phyloP scores from a whole-genome alignment of 2,888 invertebrate species.

The Dasypogon diadema region DNA sequence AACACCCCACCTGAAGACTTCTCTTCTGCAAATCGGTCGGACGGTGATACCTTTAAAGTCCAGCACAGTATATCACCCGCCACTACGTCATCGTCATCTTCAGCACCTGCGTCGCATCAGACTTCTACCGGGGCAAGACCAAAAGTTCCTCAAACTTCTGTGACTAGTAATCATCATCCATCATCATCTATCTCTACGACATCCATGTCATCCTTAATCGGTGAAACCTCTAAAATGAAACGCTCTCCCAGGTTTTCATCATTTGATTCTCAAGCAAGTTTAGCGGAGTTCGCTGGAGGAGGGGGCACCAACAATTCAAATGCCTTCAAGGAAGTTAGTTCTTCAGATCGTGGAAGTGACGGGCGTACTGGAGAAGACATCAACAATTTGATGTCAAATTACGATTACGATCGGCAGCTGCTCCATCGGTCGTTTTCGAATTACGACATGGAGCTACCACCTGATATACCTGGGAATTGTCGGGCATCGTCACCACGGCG shows the following conservation, averaged over 20 bases:
- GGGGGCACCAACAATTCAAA: background rate
- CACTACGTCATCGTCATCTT: background rate
- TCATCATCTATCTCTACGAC: conserved; percentile 54
- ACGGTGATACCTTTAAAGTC: background rate
- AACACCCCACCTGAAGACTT: background rate
- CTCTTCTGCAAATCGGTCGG: background rate
- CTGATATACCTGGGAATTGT: conserved; percentile 55
- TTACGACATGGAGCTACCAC: conserved; percentile 65
- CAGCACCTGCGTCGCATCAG: conserved; percentile 58
- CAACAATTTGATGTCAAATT: conserved; percentile 43
- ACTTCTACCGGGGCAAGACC: conserved; percentile 80
- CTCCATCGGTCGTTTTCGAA: conserved; percentile 68
- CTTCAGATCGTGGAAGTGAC: background rate
- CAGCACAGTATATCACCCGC: conserved; percentile 17
- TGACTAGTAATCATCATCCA: conserved; percentile 61
- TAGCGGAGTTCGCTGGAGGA: conserved; percentile 65
- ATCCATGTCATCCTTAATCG: conserved; percentile 53
- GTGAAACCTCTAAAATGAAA: conserved; percentile 66
- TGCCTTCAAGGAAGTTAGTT: background rate
- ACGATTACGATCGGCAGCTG: conserved; percentile 60
- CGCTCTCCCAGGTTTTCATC: conserved; percentile 68
- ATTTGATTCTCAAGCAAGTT: conserved; percentile 69
- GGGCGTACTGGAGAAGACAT: conserved; percentile 3
- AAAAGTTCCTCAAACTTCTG: conserved; percentile 72
- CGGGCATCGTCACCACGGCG: conserved; percentile 44